Conservation (phyloP, 1,140 invertebrate species). For the Lucilia sericata region DNA sequence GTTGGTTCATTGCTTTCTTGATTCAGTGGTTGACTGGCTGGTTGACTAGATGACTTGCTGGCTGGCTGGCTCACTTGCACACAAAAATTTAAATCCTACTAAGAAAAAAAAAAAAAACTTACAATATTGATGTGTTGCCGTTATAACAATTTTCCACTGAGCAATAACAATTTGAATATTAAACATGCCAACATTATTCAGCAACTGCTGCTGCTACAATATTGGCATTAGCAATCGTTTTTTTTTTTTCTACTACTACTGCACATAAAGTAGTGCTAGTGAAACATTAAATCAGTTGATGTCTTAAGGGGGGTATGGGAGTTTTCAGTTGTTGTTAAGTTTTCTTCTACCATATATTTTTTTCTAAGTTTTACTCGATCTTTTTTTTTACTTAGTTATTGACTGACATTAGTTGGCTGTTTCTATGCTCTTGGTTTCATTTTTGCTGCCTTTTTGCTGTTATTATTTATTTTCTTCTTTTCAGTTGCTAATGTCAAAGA, state of each 20-base stretch:
- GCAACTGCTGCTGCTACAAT: slow-evolving; percentile 12
- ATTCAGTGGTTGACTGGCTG: not conserved
- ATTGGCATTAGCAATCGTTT: not conserved
- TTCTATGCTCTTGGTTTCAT: not conserved
- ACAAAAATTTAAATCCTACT: not conserved
- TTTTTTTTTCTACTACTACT: not conserved
- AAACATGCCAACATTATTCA: slow-evolving; percentile 36
- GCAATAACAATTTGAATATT: slow-evolving; percentile 44
- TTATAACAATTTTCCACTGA: slow-evolving; percentile 39
- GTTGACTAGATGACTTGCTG: not conserved
- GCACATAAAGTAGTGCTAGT: not conserved
- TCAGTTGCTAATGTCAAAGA: slow-evolving; percentile 27
- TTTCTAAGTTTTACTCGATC: not conserved
- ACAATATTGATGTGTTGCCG: slow-evolving; percentile 17
- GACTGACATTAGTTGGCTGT: slow-evolving; percentile 1
- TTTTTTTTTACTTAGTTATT: not conserved
- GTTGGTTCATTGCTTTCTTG: slow-evolving; percentile 1
- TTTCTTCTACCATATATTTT: not conserved
- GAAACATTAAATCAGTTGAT: not conserved
- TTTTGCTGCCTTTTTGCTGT: not conserved
- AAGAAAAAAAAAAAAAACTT: not conserved
- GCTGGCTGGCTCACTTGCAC: not conserved
- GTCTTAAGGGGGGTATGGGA: not conserved
- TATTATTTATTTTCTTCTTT: not conserved
- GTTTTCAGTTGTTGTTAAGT: not conserved